Evolutionary conservation across 2,888 invertebrate genomes (phyloP), one percentile per base, ranked within the genome.

Genomic region (Atethmia centrago): DNA sequence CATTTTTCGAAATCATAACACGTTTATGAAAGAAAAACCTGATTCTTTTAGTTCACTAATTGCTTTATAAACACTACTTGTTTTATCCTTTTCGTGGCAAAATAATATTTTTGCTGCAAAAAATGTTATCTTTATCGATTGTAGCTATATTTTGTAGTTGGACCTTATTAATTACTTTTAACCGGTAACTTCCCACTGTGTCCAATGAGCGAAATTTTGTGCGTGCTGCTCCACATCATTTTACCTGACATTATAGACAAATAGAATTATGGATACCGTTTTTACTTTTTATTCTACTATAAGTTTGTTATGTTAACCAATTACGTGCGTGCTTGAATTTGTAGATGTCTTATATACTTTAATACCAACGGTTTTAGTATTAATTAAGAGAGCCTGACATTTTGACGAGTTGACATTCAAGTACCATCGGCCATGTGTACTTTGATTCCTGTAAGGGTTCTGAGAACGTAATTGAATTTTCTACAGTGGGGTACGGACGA

Each of bases 1-100:
- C 90, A 91, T 92, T 91, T 92, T 90, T 88, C 82, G 86, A 90
- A 92, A 91, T 90, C 90, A 91, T 91, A 89, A 87, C 90, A 86
- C 88, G 85, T 87, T 87, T 88, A 83, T 67, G 86, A 88, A 87
- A 89, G 82, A 82, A 82, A 87, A 80, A 82, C 88, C 72, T 75
- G 85, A 88, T 90, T 88, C 83, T 85, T 87, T 76, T 89, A 87
- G 71, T 86, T 85, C 53, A 76, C 56, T 77, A 80, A 84, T 79
- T 75, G 58, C 31, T 0, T 61, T 66, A 77, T 49, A 70, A 53
- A 71, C 72, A 69, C 59, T 62, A 62, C 59, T 62, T 51, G 42
- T 58, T 72, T 71, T 64, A 71, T 40, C 19, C 36, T 74, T 75
- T 68, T 66, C 56, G 56, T 63, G 42, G 3, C 9, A 4, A 68